Base-by-base conservation (phyloP, 1,140 invertebrate species). In the Rhynchophorus ferrugineus region DNA sequence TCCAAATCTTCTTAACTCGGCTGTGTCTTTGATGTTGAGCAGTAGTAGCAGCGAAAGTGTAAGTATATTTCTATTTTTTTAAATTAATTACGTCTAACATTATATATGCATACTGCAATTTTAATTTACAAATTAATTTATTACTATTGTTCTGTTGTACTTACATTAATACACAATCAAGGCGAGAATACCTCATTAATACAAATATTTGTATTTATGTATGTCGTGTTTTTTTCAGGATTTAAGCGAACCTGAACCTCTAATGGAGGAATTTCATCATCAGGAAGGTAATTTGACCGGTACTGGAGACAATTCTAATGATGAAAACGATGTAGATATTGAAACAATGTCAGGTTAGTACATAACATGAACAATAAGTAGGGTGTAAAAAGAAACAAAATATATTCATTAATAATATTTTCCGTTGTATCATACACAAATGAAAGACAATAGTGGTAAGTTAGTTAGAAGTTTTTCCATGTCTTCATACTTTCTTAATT, bases 321-420 rank as follows among this genome's bases (percentile, higher is more conserved):
- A 71, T 49, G 67, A 70, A 44, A 71, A 68, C 50, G 67, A 70
- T 55, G 64, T 69, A 0, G 67, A 69, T 56, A 56, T 89, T 59
- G 87, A 90, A 73, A 87, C 85, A 1, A 87, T 90, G 81, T 88
- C 82, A 65, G 86, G 83, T 84, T 69, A 72, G 56, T 63, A 18
- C 29, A 24, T 49, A 38, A 13, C n/a, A n/a, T n/a, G n/a, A n/a
- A n/a, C n/a, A n/a, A n/a, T n/a, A n/a, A n/a, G n/a, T n/a, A n/a
- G n/a, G n/a, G n/a, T n/a, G n/a, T n/a, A n/a, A n/a, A n/a, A n/a
- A n/a, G n/a, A n/a, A n/a, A n/a, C n/a, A n/a, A n/a, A n/a, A n/a
- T n/a, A n/a, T n/a, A n/a, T 5, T 38, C 37, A 33, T 19, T 45
- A 19, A 9, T 33, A 8, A 8, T 3, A 9, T 45, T 13, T 9